Evolutionary conservation across 37 sponge, comb jelly and placozoan genomes (phyloP), one percentile per base, ranked within the genome.

Genomic region (Tethya wilhelma): DNA sequence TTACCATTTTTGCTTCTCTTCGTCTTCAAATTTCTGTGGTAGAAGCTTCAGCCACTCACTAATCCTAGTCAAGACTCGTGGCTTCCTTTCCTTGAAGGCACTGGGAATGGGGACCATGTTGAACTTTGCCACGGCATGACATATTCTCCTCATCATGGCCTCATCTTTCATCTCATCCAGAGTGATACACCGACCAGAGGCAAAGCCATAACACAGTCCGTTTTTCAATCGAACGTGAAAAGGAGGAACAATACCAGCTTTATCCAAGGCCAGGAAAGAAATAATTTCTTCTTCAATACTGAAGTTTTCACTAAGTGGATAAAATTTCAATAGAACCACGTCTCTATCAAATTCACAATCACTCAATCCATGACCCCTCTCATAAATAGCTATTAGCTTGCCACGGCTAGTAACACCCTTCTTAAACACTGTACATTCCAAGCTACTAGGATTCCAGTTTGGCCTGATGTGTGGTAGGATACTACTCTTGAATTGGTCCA

Each of bases 331-430:
- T 7, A 95, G 71, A 3, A 87, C 88, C 56, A 59, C 71, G 25
- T 88, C 83, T 31, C 73, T 80, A 20, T 64, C 19, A 0, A 41
- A 56, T 8, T 75, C 77, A 1, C n/a, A n/a, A n/a, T n/a, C n/a
- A n/a, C n/a, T 38, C 28, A 64, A 64, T 4, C 65, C 67, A 20
- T 45, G 56, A 1, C 46, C 73, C 34, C 64, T 68, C 40, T 33
- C 30, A 60, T 83, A 82, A 26, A 82, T 33, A 6, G 44, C 91
- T 41, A 91, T 29, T 8, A 91, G 75, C 32, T 14, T 71, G 57
- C n/a, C n/a, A n/a, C n/a, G n/a, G n/a, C 87, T 91, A 11, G 87
- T 91, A 41, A 82, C 28, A 12, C 91, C 91, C 7, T 82, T 79
- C 0, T 46, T 45, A 44, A 81, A 88, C 22, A 67, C 42, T 33